phyloP scores from a whole-genome alignment of 1,140 invertebrate species.

The Solenopsis invicta region DNA sequence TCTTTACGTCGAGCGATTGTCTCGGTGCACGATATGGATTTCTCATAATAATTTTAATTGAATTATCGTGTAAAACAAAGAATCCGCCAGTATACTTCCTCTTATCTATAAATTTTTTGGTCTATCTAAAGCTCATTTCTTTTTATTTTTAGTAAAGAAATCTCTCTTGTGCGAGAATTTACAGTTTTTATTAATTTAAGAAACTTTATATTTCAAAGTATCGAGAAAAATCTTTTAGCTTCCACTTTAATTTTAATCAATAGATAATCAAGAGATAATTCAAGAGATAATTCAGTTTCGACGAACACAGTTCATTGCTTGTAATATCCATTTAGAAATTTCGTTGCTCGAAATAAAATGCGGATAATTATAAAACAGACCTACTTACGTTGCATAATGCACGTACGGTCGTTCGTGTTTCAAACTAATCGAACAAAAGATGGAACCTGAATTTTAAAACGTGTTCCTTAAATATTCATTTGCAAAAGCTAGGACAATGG shows the following conservation, averaged over 20 bases:
- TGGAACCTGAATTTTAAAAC: not conserved
- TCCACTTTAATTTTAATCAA: conserved; percentile 11
- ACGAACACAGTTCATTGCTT: not conserved
- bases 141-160: not conserved
- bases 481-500: not conserved
- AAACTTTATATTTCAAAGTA: not conserved
- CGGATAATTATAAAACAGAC: not conserved
- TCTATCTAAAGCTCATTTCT: not conserved
- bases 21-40: not conserved
- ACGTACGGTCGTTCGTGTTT: not conserved
- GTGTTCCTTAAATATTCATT: conserved; percentile 39
- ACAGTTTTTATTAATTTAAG: not conserved
- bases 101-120: not conserved
- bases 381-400: not conserved
- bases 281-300: not conserved
- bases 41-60: conserved; percentile 39
- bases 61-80: not conserved
- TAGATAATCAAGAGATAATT: not conserved
- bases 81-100: not conserved
- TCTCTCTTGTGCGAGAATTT: not conserved
- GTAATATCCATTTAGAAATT: not conserved
- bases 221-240: not conserved
- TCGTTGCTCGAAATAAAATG: not conserved
- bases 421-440: not conserved
- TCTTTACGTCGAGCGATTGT: not conserved